phyloP scores from a whole-genome alignment of 2,113 vertebrate genomes.

The Hemicordylus capensis region DNA sequence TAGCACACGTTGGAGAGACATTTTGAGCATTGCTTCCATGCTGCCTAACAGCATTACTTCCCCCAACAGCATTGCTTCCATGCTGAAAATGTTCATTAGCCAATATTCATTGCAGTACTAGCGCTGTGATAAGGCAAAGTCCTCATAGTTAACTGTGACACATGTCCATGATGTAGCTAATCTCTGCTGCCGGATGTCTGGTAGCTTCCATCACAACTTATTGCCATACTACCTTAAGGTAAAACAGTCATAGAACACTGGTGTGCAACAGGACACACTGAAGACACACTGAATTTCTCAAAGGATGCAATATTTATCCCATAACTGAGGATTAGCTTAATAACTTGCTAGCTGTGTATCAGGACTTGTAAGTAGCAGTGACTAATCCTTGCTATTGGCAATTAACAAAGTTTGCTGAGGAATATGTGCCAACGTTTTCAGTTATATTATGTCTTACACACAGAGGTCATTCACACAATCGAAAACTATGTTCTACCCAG shows the following conservation, averaged over 20 bases:
- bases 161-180: conserved; percentile 9
- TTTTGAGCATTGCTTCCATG: background rate
- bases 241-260: conserved; percentile 37
- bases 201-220: conserved; percentile 46
- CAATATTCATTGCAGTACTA: background rate
- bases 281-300: conserved; percentile 54
- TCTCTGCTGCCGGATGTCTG: conserved; percentile 50
- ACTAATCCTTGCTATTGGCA: conserved; percentile 70
- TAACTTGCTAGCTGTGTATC: conserved; percentile 70
- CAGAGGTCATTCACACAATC: conserved; percentile 32
- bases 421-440: conserved; percentile 66
- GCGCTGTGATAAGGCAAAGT: background rate
- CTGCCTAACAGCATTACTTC: background rate
- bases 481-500: too few species aligned
- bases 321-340: conserved; percentile 61
- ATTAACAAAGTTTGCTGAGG: conserved; percentile 68
- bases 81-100: background rate
- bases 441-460: conserved; percentile 60
- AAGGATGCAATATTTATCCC: conserved; percentile 66
- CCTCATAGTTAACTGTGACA: background rate
- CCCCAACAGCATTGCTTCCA: too few species aligned
- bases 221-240: conserved; percentile 41
- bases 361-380: conserved; percentile 65
- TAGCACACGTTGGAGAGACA: background rate
- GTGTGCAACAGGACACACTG: conserved; percentile 36